Evolutionary conservation across 1,140 invertebrate genomes (phyloP).

Genomic region (Tribolium madens): DNA sequence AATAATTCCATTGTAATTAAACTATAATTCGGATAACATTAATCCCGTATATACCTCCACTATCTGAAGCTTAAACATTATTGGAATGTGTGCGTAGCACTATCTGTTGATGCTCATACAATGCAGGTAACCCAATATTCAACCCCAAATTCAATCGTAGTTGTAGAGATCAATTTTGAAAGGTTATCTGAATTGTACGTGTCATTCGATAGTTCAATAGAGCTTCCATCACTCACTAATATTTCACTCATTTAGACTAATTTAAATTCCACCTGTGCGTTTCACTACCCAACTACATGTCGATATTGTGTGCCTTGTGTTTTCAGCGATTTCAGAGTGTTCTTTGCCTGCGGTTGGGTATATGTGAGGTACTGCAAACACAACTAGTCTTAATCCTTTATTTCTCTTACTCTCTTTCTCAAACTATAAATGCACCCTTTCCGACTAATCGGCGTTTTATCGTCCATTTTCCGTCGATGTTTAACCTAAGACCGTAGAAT

Average conservation of each 20-base stretch:
- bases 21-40: neutral
- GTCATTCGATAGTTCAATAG: conserved; percentile 41
- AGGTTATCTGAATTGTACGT: conserved; percentile 49
- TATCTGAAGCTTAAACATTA: neutral
- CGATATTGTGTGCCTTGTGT: conserved; percentile 59
- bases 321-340: conserved; percentile 81
- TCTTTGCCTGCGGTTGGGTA: conserved; percentile 85
- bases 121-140: conserved; percentile 27
- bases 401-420: conserved; percentile 47
- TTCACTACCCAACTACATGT: conserved; percentile 50
- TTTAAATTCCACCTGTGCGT: conserved; percentile 41
- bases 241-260: conserved; percentile 51
- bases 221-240: conserved; percentile 50
- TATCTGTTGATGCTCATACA: conserved; percentile 36
- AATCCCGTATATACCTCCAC: conserved; percentile 16
- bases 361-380: conserved; percentile 75
- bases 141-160: conserved; percentile 15
- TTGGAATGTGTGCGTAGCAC: conserved; percentile 9
- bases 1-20: conserved; percentile 2
- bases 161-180: conserved; percentile 46
- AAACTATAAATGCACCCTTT: conserved; percentile 43
- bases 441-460: conserved; percentile 34
- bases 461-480: conserved; percentile 1
- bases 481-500: neutral
- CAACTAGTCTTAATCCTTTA: conserved; percentile 45